phyloP scores from a whole-genome alignment of 2,888 invertebrate species.

The Oxycera nigricornis region DNA sequence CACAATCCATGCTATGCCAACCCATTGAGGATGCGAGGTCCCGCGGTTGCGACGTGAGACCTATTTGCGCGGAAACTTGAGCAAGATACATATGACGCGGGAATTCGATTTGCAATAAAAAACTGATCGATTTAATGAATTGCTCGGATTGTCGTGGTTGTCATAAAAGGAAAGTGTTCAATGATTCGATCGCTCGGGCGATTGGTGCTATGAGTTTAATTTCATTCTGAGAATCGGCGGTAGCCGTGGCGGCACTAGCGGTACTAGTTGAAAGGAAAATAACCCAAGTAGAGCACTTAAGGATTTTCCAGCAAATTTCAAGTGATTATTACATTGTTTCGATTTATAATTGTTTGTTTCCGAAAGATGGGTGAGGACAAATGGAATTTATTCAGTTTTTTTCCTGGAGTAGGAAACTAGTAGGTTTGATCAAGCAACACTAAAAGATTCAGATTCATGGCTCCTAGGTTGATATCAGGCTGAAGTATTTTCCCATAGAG shows the following conservation, averaged over 20 bases:
- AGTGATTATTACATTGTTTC: too few relatives aligned
- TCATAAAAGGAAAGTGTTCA: constrained; percentile 39
- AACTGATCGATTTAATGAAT: constrained; percentile 44
- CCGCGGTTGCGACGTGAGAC: background rate
- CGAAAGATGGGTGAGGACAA: too few relatives aligned
- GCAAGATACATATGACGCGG: constrained; percentile 1
- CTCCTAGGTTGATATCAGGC: too few relatives aligned
- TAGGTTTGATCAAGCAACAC: too few relatives aligned
- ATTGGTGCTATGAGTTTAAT: constrained; percentile 41
- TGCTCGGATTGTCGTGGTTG: constrained; percentile 37
- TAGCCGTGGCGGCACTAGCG: constrained; percentile 8
- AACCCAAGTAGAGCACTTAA: too few relatives aligned
- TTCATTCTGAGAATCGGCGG: constrained; percentile 40
- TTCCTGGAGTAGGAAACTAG: too few relatives aligned
- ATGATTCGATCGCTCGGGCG: constrained; percentile 36
- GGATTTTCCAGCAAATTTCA: too few relatives aligned
- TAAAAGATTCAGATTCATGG: too few relatives aligned
- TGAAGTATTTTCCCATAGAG: too few relatives aligned
- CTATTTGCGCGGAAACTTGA: background rate
- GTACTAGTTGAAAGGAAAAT: constrained; percentile 35
- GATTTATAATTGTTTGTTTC: too few relatives aligned
- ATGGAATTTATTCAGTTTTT: too few relatives aligned
- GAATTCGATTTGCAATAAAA: constrained; percentile 36
- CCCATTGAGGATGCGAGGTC: background rate
- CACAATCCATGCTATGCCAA: background rate